These are phyloP conservation scores for Campoletis raptor DNA, from an alignment of 2,888 invertebrate species.

Conservation along the genomic window DNA sequence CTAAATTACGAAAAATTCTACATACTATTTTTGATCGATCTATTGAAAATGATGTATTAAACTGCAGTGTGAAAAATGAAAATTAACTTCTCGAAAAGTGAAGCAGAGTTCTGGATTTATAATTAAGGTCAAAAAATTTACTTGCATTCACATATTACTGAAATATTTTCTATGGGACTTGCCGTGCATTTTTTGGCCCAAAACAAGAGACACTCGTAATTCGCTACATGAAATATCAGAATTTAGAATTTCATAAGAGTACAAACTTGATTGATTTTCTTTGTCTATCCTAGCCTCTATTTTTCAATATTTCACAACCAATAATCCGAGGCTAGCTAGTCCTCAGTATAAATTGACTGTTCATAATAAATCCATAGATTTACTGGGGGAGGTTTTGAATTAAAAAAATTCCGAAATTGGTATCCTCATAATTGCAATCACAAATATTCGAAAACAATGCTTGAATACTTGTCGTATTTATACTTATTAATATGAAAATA, in stretches of 20 bases:
- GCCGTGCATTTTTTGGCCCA: not conserved
- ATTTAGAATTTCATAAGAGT: too few relatives aligned
- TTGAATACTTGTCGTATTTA: not conserved
- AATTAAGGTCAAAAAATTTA: not conserved
- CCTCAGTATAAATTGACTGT: too few relatives aligned
- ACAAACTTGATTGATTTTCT: too few relatives aligned
- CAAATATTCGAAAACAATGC: not conserved
- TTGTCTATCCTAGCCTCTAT: too few relatives aligned
- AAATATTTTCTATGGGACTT: not conserved
- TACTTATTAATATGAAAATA: not conserved
- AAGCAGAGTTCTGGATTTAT: not conserved
- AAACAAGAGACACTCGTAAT: not conserved
- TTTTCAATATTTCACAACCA: too few relatives aligned
- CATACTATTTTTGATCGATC: not conserved
- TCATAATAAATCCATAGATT: not conserved
- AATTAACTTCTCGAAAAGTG: not conserved
- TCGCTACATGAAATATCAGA: not conserved
- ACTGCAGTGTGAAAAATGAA: too few relatives aligned
- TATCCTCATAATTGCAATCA: not conserved
- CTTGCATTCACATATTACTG: not conserved
- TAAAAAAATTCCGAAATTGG: not conserved
- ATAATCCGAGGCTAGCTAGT: too few relatives aligned
- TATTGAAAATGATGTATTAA: not conserved
- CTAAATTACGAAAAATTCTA: not conserved
- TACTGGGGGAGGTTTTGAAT: not conserved